phyloP scores from a whole-genome alignment of 2,888 invertebrate species.

The Homarus gammarus region DNA sequence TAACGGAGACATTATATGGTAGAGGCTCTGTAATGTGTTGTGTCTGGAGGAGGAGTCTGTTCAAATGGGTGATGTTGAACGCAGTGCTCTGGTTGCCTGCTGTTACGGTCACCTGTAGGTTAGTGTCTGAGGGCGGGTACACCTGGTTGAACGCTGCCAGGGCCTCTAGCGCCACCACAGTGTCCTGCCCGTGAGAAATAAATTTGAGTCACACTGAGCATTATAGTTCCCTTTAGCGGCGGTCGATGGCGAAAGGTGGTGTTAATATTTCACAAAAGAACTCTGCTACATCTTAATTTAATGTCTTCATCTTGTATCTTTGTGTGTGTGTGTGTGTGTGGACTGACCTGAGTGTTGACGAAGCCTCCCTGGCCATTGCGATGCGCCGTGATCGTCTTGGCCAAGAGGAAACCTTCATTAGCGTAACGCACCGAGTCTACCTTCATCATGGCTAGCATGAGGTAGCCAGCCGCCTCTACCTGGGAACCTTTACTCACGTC shows the following conservation, averaged over 20 bases:
- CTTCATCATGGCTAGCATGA: constrained; percentile 7
- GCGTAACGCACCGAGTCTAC: neutral
- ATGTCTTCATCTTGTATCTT: too few species aligned
- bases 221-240: neutral
- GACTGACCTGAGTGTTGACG: constrained; percentile 5
- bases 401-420: neutral
- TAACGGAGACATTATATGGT: neutral
- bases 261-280: neutral
- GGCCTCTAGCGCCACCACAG: constrained; percentile 3
- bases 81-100: neutral
- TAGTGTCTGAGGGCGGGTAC: neutral
- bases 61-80: neutral
- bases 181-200: too few species aligned
- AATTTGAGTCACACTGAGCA: too few species aligned
- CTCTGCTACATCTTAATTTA: too few species aligned
- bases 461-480: constrained; percentile 12
- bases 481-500: neutral
- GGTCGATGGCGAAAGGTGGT: neutral
- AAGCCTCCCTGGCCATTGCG: constrained; percentile 23
- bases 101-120: neutral
- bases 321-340: neutral
- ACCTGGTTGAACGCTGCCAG: neutral
- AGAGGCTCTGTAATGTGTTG: neutral
- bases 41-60: neutral
- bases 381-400: neutral